A percentile compares a stretch with the other conserved stretches of the same genome.
Evolutionary conservation across 2,113 vertebrate species (phyloP).

Genomic region (Ailuropoda melanoleuca): DNA sequence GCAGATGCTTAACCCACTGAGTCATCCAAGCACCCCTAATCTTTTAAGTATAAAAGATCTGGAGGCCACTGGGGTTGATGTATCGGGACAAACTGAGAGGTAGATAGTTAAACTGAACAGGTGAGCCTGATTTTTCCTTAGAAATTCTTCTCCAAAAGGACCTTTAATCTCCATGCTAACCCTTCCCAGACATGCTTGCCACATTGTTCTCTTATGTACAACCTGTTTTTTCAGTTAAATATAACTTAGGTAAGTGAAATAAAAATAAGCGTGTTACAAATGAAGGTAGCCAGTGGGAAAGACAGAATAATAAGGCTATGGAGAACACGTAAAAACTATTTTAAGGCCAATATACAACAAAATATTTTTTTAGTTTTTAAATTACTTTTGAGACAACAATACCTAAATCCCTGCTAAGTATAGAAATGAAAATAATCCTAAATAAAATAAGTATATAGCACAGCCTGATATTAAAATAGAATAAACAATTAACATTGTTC

Average conservation of each 20-base stretch:
- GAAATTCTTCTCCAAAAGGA: background rate
- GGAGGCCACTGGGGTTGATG: too few relatives aligned
- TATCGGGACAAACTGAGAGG: background rate
- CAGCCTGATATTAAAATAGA: constrained; percentile 21
- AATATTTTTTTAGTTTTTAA: background rate
- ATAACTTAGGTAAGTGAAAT: background rate
- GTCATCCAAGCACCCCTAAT: background rate
- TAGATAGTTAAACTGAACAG: background rate
- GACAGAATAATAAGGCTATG: background rate
- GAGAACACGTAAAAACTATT: background rate
- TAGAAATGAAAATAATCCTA: constrained; percentile 10
- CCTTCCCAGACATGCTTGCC: accelerated
- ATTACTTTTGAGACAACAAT: background rate
- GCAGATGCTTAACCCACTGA: background rate
- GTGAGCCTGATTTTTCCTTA: background rate
- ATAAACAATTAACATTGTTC: constrained; percentile 5
- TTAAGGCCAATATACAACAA: background rate
- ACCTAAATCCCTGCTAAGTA: background rate
- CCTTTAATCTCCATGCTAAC: background rate
- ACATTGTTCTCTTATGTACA: background rate
- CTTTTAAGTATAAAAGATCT: background rate
- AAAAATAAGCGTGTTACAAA: background rate
- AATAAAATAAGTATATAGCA: background rate
- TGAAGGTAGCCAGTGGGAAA: background rate
- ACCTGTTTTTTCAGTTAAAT: background rate